Conservation (phyloP, 2,797 vertebrate genomes). For the Alectoris magna region DNA sequence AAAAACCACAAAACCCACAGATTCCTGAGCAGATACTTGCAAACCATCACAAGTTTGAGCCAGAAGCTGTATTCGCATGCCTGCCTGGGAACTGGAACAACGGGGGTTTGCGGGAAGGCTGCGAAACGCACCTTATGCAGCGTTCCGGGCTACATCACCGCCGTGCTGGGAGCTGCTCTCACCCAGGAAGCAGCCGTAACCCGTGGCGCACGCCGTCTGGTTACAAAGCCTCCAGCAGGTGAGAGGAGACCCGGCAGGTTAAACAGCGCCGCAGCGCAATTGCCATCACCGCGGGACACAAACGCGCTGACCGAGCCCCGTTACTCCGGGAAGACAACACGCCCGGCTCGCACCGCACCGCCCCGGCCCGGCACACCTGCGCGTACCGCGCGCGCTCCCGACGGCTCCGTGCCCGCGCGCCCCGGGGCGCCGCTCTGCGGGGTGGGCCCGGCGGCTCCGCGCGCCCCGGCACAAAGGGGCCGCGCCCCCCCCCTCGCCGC, state of each 20-base stretch:
- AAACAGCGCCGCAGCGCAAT: neutral
- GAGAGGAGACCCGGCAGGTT: neutral
- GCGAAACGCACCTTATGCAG: neutral
- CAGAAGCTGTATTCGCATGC: neutral
- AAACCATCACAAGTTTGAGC: neutral
- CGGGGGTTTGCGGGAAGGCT: neutral
- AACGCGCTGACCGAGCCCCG: neutral
- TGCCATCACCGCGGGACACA: no score
- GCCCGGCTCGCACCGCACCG: no score
- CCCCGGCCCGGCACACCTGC: no score
- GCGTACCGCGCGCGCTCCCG: no score
- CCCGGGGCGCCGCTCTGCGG: no score
- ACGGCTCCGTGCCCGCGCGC: no score
- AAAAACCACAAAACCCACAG: neutral
- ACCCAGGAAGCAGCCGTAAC: neutral
- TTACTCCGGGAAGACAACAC: no score
- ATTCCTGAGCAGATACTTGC: neutral
- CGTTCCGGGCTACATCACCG: neutral
- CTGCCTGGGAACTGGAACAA: neutral
- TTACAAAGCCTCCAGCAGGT: neutral
- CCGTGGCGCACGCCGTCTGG: neutral
- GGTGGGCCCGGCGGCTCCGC: neutral
- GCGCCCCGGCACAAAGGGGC: neutral
- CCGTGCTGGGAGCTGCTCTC: neutral
- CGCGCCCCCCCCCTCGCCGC: neutral